A percentile compares a stretch with the other conserved stretches of the same genome.
Conservation (phyloP, 2,797 vertebrate genomes). For the Euthynnus affinis region DNA sequence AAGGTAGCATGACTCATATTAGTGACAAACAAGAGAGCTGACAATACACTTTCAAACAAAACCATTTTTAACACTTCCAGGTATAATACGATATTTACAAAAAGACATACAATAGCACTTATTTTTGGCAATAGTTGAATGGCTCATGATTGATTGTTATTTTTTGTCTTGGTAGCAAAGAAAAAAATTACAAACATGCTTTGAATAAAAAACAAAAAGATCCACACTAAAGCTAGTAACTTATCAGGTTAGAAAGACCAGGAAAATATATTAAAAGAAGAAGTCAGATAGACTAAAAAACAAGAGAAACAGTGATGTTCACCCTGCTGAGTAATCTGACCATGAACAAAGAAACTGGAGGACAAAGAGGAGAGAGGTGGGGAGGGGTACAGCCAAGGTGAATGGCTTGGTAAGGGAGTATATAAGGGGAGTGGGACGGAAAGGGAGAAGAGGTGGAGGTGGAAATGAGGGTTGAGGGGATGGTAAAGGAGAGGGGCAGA, state of each 20-base stretch:
- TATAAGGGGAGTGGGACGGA: slow-evolving; percentile 38
- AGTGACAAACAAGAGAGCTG: background rate
- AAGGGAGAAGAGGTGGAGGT: slow-evolving; percentile 22
- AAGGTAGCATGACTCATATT: background rate
- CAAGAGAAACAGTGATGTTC: background rate
- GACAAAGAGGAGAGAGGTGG: slow-evolving; percentile 42
- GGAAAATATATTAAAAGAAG: slow-evolving; percentile 19
- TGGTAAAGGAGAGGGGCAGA: slow-evolving; percentile 47
- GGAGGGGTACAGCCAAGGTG: slow-evolving; percentile 28
- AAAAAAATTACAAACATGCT: background rate
- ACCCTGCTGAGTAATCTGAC: slow-evolving; percentile 54
- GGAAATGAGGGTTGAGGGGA: slow-evolving; percentile 24
- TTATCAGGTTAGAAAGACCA: background rate
- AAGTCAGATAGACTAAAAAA: slow-evolving; percentile 13
- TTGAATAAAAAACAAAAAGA: background rate
- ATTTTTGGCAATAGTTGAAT: background rate
- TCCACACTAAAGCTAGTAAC: background rate
- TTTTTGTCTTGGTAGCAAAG: background rate
- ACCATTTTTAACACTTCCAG: background rate
- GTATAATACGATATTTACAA: background rate
- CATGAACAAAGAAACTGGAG: slow-evolving; percentile 40
- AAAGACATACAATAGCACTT: background rate
- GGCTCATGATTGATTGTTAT: background rate
- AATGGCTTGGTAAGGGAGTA: slow-evolving; percentile 44
- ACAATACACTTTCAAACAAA: background rate